These are phyloP conservation scores for Potamilus streckersoni DNA, from an alignment of 1,140 invertebrate species.

Conservation along the genomic window DNA sequence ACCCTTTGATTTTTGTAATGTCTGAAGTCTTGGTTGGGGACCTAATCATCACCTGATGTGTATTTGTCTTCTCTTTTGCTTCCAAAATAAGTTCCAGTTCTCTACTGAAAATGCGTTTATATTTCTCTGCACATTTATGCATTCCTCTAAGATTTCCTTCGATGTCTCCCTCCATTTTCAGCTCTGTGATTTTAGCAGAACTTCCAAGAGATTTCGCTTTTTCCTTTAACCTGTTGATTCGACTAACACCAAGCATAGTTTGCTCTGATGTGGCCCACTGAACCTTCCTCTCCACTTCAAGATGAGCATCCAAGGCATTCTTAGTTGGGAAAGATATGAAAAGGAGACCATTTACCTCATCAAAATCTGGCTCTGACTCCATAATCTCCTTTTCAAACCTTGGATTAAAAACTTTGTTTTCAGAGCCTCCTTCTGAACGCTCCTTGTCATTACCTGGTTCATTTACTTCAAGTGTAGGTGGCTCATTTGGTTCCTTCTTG, in stretches of 20 bases:
- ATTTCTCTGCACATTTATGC: constrained; percentile 55
- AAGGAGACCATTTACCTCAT: constrained; percentile 58
- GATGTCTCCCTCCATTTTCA: constrained; percentile 34
- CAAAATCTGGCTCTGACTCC: constrained; percentile 58
- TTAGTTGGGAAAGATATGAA: constrained; percentile 60
- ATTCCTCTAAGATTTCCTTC: constrained; percentile 53
- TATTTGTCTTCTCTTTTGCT: constrained; percentile 24
- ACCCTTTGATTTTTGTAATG: constrained; percentile 60
- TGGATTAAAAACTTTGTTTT: constrained; percentile 10
- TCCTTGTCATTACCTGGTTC: neutral
- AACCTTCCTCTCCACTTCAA: constrained; percentile 50
- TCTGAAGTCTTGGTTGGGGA: constrained; percentile 52
- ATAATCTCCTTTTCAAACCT: constrained; percentile 13
- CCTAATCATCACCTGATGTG: constrained; percentile 15
- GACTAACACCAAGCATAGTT: constrained; percentile 15
- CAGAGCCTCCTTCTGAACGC: constrained; percentile 13
- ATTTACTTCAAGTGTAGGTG: neutral
- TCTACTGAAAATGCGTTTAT: constrained; percentile 48
- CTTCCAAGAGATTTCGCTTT: constrained; percentile 32
- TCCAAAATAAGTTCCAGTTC: constrained; percentile 40
- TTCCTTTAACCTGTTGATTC: constrained; percentile 28
- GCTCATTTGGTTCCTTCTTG: neutral
- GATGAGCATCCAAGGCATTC: constrained; percentile 52
- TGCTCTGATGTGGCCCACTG: constrained; percentile 44
- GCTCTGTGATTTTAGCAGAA: constrained; percentile 35